Base-by-base conservation (phyloP, 2,113 vertebrate genomes). In the Pardalotus punctatus region DNA sequence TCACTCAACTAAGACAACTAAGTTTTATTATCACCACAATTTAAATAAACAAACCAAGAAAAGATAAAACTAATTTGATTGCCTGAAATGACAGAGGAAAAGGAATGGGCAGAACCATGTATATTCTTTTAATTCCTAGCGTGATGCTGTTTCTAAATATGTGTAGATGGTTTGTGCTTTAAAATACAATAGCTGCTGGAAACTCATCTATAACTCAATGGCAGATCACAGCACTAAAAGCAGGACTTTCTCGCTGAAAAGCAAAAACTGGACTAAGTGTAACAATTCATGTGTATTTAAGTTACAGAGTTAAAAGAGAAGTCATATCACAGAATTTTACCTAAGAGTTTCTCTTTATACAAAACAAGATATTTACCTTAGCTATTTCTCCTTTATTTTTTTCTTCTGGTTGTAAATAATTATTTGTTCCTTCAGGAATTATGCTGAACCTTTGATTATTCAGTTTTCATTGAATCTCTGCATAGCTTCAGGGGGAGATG, bases 81-180 rank as follows among this genome's bases (percentile, higher is more conserved):
- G 11, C 6, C 14, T 31, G 3, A 50, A 33, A 33, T 23, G 5
- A 74, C 22, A 65, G 42, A 81, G 11, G 3, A 38, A 61, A 61
- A 22, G 40, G 57, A 74, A 25, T 48, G 19, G n/a, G 14, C 8
- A 91, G 27, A 57, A 80, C 33, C 22, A 6, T 4, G 19, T 82
- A 71, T 36, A 74, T 33, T 84, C 12, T 78, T 74, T 73, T 74
- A n/a, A 53, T 48, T 86, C 16, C 14, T 45, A 62, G 3, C 3
- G 50, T 31, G 56, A 2, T 38, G 6, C 3, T 80, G 8, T 65
- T 93, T 20, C 2, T 2, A n/a, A 64, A 28, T 17, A 78, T 0
- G 0, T 11, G 48, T 25, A 62, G 57, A 10, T 45, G 10, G 3
- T 36, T 72, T 73, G 9, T 73, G 9, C 3, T 18, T 61, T 70